These are phyloP conservation scores for Phaethon lepturus DNA, from an alignment of 2,113 vertebrate genomes.

Conservation along the genomic window DNA sequence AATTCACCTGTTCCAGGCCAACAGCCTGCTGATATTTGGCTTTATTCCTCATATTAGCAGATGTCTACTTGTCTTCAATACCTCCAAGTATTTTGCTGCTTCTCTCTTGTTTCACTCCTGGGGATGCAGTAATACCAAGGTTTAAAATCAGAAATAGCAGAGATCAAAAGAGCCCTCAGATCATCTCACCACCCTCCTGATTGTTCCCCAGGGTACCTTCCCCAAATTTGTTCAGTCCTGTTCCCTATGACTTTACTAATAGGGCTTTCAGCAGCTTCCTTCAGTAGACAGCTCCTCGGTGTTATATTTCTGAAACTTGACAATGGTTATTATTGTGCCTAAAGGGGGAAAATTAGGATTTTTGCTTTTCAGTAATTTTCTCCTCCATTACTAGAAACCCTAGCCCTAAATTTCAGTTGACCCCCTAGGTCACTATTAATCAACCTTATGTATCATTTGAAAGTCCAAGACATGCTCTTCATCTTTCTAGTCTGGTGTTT, in stretches of 20 bases:
- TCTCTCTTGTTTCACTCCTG: neutral
- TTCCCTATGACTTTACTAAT: constrained; percentile 49
- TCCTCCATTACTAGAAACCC: constrained; percentile 57
- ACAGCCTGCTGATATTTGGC: neutral
- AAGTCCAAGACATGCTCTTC: constrained; percentile 24
- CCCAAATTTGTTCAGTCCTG: constrained; percentile 53
- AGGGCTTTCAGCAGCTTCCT: constrained; percentile 51
- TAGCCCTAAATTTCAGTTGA: constrained; percentile 61
- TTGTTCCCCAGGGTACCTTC: constrained; percentile 8
- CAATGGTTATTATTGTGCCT: constrained; percentile 50
- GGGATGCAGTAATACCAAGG: neutral
- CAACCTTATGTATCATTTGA: constrained; percentile 33
- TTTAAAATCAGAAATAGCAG: constrained; percentile 20
- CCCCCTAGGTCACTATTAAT: constrained; percentile 42
- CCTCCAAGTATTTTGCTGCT: neutral
- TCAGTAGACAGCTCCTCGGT: neutral
- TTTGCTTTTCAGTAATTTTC: constrained; percentile 54
- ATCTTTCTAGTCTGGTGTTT: neutral
- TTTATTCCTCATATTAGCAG: neutral
- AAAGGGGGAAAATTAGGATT: constrained; percentile 15
- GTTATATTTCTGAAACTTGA: constrained; percentile 63
- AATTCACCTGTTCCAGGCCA: neutral
- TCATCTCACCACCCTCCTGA: neutral
- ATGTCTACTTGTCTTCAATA: neutral
- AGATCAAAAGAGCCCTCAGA: constrained; percentile 17